Conservation (phyloP, 2,797 vertebrate species). For the Paramormyrops hopkinsi region DNA sequence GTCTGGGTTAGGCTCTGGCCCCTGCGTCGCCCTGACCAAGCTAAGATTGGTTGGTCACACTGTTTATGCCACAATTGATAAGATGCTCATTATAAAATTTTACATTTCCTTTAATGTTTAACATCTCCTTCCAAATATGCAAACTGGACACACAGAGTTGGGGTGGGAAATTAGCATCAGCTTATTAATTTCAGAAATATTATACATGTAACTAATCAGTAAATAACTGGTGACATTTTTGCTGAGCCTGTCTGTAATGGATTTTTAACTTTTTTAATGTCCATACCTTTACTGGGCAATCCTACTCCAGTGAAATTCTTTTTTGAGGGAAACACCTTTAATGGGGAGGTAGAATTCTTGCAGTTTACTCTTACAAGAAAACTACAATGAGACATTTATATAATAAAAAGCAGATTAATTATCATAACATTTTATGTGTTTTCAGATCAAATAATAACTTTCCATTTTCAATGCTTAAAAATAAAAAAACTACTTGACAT, state of each 20-base stretch:
- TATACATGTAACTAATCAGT: neutral
- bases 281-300: neutral
- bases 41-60: neutral
- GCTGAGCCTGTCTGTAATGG: neutral
- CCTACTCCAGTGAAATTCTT: neutral
- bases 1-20: neutral
- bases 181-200: neutral
- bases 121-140: neutral
- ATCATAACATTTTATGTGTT: slow-evolving; percentile 27
- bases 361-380: slow-evolving; percentile 19
- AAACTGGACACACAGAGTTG: neutral
- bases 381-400: slow-evolving; percentile 28
- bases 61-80: neutral
- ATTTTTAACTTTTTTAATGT: neutral
- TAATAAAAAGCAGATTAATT: slow-evolving; percentile 22
- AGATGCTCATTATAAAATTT: neutral
- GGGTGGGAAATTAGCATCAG: neutral
- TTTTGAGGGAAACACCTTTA: neutral
- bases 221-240: neutral
- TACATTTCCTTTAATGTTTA: neutral
- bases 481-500: neutral
- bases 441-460: slow-evolving; percentile 14
- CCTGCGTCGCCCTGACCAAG: neutral
- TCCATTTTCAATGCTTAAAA: slow-evolving; percentile 32
- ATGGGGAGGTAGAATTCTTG: neutral